A percentile compares a stretch with the other conserved stretches of the same genome.
Evolutionary conservation across 2,888 invertebrate genomes (phyloP).

Genomic region (Nebria brevicollis): DNA sequence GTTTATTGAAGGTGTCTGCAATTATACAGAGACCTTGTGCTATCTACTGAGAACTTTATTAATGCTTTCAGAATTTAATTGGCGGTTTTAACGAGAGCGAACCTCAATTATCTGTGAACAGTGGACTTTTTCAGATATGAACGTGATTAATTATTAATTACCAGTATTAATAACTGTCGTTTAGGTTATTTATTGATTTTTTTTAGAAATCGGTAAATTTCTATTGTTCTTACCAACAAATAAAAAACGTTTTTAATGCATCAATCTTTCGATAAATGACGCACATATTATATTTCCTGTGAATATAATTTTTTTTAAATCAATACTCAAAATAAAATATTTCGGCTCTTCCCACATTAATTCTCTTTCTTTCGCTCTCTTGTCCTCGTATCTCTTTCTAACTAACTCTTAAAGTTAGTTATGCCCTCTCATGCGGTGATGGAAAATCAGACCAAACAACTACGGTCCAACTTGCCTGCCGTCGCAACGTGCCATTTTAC

Average conservation of each 20-base stretch:
- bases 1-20: constrained; percentile 21
- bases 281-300: not conserved
- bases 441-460: not conserved
- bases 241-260: too few species aligned
- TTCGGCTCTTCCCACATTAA: too few species aligned
- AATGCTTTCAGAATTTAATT: constrained; percentile 21
- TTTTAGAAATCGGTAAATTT: not conserved
- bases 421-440: not conserved
- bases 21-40: constrained; percentile 19
- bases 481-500: constrained; percentile 2
- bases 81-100: constrained; percentile 12
- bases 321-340: too few species aligned
- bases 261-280: not conserved
- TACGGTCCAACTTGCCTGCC: not conserved
- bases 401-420: too few species aligned
- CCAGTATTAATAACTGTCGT: constrained; percentile 18
- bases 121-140: constrained; percentile 6
- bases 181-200: constrained; percentile 7
- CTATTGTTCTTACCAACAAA: too few species aligned
- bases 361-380: too few species aligned
- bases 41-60: constrained; percentile 14
- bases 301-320: too few species aligned
- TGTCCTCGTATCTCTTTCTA: too few species aligned
- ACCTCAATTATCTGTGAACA: constrained; percentile 15
- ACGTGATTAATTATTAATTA: constrained; percentile 10